These are phyloP conservation scores for Ispidina lecontei DNA, from an alignment of 2,797 vertebrate species.

Conservation along the genomic window DNA sequence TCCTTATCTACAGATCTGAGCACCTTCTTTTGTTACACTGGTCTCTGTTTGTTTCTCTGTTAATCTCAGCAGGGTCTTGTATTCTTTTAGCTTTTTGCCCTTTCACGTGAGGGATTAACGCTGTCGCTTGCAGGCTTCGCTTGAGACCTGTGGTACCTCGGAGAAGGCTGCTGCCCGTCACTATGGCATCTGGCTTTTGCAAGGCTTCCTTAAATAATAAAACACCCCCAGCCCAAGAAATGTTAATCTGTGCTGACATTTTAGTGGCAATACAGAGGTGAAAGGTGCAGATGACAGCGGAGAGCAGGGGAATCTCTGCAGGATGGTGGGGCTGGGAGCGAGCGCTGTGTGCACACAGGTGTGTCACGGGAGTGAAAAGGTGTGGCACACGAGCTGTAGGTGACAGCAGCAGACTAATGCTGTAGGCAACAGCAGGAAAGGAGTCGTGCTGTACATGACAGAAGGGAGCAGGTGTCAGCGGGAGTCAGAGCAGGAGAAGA, in stretches of 20 bases:
- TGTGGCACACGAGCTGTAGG: fast-evolving
- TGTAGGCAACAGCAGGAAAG: not conserved
- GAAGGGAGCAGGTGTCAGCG: not conserved
- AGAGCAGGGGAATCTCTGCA: not conserved
- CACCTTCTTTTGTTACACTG: constrained; percentile 61
- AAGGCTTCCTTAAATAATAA: not conserved
- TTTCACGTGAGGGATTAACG: constrained; percentile 41
- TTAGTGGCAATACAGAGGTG: not conserved
- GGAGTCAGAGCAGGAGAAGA: fast-evolving
- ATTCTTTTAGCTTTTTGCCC: constrained; percentile 67
- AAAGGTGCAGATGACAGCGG: not conserved
- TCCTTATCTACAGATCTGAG: constrained; percentile 57
- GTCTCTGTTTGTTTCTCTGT: constrained; percentile 47
- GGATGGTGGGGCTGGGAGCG: not conserved
- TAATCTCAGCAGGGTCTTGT: constrained; percentile 54
- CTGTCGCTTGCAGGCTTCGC: not conserved
- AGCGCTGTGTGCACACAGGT: fast-evolving
- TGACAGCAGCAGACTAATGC: not conserved
- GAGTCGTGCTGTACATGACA: fast-evolving
- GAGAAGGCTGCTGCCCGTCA: not conserved
- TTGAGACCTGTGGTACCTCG: not conserved
- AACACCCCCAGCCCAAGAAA: not conserved
- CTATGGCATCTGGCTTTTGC: fast-evolving
- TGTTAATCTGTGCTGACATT: not conserved
- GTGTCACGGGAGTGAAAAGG: fast-evolving